phyloP scores from a whole-genome alignment of 2,888 invertebrate genomes.

The Elaeidobius kamerunicus region DNA sequence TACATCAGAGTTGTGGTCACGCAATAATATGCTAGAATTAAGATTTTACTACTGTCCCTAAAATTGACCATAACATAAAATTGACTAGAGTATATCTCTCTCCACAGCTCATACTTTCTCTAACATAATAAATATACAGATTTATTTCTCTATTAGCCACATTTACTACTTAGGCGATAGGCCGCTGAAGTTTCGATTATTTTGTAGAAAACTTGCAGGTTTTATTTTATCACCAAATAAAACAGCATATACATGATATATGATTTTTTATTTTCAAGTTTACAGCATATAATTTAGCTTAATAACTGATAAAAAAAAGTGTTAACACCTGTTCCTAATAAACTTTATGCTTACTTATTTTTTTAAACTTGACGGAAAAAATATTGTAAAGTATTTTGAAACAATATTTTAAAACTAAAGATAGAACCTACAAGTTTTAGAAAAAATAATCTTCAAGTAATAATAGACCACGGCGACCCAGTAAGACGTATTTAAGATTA shows the following conservation, averaged over 20 bases:
- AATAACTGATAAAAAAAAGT: no score
- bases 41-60: slow-evolving; percentile 47
- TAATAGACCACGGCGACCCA: slow-evolving; percentile 17
- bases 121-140: slow-evolving; percentile 43
- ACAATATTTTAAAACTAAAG: no score
- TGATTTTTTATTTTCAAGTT: no score
- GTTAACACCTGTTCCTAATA: no score
- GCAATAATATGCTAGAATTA: slow-evolving; percentile 43
- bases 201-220: not conserved
- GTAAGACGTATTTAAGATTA: slow-evolving; percentile 40
- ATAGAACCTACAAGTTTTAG: not conserved
- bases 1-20: slow-evolving; percentile 43
- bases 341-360: no score
- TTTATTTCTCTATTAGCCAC: slow-evolving; percentile 43
- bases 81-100: slow-evolving; percentile 49
- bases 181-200: slow-evolving; percentile 22
- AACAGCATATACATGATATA: no score
- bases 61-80: slow-evolving; percentile 53
- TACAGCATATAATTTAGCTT: no score
- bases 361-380: no score
- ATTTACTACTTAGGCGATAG: slow-evolving; percentile 48
- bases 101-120: slow-evolving; percentile 37
- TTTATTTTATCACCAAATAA: no score
- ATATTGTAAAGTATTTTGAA: no score
- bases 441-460: slow-evolving; percentile 6